These are phyloP conservation scores for Keiferia lycopersicella DNA, from an alignment of 2,888 invertebrate genomes.

Conservation along the genomic window DNA sequence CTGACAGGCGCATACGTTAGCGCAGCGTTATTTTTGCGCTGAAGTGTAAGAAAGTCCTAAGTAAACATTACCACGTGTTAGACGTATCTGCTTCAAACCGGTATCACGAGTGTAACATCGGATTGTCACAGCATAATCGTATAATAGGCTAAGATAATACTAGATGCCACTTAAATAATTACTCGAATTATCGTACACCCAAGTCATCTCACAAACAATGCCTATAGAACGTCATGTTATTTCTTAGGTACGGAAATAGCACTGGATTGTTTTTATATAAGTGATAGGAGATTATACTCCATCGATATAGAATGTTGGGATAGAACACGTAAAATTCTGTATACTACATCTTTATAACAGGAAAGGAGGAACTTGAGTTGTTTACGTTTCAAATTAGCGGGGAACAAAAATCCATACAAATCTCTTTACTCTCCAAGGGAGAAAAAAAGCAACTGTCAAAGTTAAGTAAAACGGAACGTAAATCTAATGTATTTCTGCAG, in stretches of 20 bases:
- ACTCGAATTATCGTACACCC: slow-evolving; percentile 5
- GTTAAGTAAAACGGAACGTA: too few relatives aligned
- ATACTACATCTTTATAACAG: too few relatives aligned
- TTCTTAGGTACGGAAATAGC: too few relatives aligned
- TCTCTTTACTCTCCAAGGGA: too few relatives aligned
- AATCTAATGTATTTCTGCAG: too few relatives aligned
- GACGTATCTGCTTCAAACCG: neutral
- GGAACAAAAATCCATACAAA: too few relatives aligned
- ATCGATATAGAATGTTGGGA: neutral
- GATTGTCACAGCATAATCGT: neutral
- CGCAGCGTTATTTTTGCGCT: too few relatives aligned
- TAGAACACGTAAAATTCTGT: neutral
- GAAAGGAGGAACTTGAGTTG: too few relatives aligned
- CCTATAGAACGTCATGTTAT: neutral
- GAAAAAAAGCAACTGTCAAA: too few relatives aligned
- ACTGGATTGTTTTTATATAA: neutral
- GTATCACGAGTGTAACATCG: slow-evolving; percentile 10
- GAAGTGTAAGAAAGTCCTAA: too few relatives aligned
- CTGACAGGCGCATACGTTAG: too few relatives aligned
- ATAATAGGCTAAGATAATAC: slow-evolving; percentile 1
- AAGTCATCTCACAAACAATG: slow-evolving; percentile 10
- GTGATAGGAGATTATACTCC: neutral
- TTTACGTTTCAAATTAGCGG: too few relatives aligned
- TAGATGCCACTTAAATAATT: slow-evolving; percentile 12
- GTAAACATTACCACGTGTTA: neutral